Evolutionary conservation across 2,888 invertebrate genomes (phyloP), one percentile per base, ranked within the genome.

Genomic region (Aspidiotus rigidus): DNA sequence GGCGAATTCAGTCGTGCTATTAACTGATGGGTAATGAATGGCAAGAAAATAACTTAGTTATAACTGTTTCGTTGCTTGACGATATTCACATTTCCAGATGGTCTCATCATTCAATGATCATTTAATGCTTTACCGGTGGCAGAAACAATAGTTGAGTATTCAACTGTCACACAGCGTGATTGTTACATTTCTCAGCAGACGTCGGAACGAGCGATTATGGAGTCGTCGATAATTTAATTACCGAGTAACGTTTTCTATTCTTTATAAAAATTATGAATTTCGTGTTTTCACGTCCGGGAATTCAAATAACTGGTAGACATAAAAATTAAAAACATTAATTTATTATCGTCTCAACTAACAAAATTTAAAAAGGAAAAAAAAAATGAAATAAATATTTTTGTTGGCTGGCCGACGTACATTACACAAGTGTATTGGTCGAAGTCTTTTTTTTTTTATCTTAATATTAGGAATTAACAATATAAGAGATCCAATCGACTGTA

Each of bases 401-500:
- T 66, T 57, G 17, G 66, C 60, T 66, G 66, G 66, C 66, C 57
- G 59, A 66, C 53, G 15, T 54, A 55, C 55, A 6, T 64, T 64
- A 16, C 10, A 64, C 40, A 42, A n/a, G 28, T 28, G 28, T n/a
- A 13, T 62, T 41, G 11, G 41, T 62, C 62, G 42, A 62, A 62
- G 15, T 62, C 42, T 41, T 16, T 59, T 66, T 28, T 28, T 28
- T 28, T 28, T 28, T 28, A 28, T 28, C 42, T 49, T 44, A 16
- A 66, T 39, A 57, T 63, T 69, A 70, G 67, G 72, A 72, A 62
- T 83, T 83, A 73, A 85, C 84, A 67, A 84, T 82, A 77, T 85
- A 83, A 9, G 84, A 85, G 74, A 94, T 92, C 94, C 94, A 94
- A 78, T 94, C 94, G 7, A 93, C 92, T 0, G 94, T 94, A 76